phyloP scores from a whole-genome alignment of 2,797 vertebrate species.

The Rousettus madagascariensis region DNA sequence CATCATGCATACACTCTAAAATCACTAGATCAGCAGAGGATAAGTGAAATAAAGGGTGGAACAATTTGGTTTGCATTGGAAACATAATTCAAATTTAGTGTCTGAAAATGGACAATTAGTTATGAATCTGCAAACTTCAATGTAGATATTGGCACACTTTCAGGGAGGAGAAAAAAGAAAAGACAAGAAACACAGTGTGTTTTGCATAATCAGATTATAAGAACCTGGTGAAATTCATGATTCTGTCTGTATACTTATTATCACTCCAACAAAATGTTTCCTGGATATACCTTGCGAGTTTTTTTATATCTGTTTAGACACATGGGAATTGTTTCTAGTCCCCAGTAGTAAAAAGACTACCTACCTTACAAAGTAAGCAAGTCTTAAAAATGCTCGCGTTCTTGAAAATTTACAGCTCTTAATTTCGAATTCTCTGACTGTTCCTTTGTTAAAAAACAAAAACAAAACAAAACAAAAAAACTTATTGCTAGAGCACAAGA shows the following conservation, averaged over 20 bases:
- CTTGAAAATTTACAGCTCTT: slow-evolving; percentile 79
- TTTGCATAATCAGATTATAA: not conserved
- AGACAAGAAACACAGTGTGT: not conserved
- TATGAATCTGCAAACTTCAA: not conserved
- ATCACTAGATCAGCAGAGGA: not conserved
- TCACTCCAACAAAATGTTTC: slow-evolving; percentile 65
- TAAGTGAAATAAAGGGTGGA: not conserved
- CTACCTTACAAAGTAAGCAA: slow-evolving; percentile 61
- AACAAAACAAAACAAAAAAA: slow-evolving; percentile 46
- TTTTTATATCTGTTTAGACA: slow-evolving; percentile 76
- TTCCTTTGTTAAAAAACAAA: slow-evolving; percentile 69
- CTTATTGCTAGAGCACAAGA: slow-evolving; percentile 72
- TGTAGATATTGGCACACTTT: not conserved
- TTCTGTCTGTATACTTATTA: slow-evolving; percentile 21
- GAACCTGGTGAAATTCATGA: not conserved
- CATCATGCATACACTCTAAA: not conserved
- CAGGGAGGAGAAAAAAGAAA: not conserved
- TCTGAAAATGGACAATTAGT: not conserved
- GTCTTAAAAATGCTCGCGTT: slow-evolving; percentile 78
- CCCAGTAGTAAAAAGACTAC: slow-evolving; percentile 81
- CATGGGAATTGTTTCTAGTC: slow-evolving; percentile 85
- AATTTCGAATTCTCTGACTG: slow-evolving; percentile 82
- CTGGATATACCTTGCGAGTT: slow-evolving; percentile 13
- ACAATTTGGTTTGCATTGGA: not conserved
- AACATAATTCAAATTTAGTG: not conserved